Conservation (phyloP, 2,113 vertebrate species). For the Cebidichthys violaceus region DNA sequence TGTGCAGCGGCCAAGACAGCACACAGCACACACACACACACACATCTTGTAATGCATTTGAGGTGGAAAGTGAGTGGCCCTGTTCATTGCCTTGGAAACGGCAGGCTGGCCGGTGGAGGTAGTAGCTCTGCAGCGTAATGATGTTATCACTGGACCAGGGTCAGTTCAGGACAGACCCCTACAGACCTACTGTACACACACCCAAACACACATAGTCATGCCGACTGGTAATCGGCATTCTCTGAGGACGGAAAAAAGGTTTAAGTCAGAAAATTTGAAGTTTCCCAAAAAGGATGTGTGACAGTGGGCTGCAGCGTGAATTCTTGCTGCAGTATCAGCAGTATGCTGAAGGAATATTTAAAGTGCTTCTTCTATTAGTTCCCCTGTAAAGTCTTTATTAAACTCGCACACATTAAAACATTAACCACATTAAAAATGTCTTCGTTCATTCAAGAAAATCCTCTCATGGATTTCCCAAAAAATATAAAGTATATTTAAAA, state of each 20-base stretch:
- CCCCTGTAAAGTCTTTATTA: background rate
- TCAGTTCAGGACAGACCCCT: conserved; percentile 73
- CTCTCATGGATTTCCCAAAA: no score
- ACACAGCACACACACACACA: conserved; percentile 26
- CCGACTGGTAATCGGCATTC: conserved; percentile 18
- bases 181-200: conserved; percentile 53
- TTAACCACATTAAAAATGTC: background rate
- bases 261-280: background rate
- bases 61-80: conserved; percentile 66
- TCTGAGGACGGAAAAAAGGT: conserved; percentile 7
- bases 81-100: conserved; percentile 79
- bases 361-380: background rate
- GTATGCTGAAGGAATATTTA: background rate
- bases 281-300: background rate
- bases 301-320: background rate
- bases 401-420: background rate
- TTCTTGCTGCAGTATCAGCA: conserved; percentile 1
- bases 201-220: conserved; percentile 7
- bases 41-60: conserved; percentile 55
- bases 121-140: conserved; percentile 57
- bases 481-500: no score
- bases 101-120: conserved; percentile 59
- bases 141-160: conserved; percentile 74
- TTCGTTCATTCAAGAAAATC: background rate
- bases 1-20: conserved; percentile 1